Conservation (phyloP, 2,113 vertebrate genomes). For the Eidolon helvum region DNA sequence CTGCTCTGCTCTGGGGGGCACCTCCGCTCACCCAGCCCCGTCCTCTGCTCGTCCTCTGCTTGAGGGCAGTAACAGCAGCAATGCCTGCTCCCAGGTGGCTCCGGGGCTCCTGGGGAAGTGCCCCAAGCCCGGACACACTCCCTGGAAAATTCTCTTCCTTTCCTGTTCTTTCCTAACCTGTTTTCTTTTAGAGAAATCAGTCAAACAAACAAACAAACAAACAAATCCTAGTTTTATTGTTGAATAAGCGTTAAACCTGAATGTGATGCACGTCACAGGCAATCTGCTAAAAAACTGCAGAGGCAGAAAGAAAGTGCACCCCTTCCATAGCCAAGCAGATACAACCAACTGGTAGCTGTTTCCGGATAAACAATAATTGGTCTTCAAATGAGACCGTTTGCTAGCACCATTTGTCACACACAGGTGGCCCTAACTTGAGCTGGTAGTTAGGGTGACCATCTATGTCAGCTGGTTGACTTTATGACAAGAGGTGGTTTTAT, state of each 20-base stretch:
- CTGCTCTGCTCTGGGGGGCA: neutral
- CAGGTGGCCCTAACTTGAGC: neutral
- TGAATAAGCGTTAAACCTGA: neutral
- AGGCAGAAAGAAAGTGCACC: neutral
- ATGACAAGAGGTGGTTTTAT: neutral
- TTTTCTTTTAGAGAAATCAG: neutral
- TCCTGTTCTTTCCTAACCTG: neutral
- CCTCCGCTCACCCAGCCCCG: neutral
- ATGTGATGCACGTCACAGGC: neutral
- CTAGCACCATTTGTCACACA: neutral
- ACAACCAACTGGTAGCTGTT: no score
- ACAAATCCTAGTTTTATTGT: neutral
- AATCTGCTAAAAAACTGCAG: neutral
- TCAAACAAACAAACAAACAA: neutral
- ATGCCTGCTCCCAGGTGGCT: neutral
- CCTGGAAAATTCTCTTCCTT: neutral
- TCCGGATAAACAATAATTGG: neutral
- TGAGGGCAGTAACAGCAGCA: no score
- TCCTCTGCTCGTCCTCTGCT: neutral
- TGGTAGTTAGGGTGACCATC: neutral
- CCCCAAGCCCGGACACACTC: neutral
- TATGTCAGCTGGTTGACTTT: neutral
- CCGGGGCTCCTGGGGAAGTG: neutral
- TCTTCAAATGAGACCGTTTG: neutral
- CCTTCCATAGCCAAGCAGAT: neutral